phyloP scores from a whole-genome alignment of 2,888 invertebrate genomes.

The Drosophila lacicola region DNA sequence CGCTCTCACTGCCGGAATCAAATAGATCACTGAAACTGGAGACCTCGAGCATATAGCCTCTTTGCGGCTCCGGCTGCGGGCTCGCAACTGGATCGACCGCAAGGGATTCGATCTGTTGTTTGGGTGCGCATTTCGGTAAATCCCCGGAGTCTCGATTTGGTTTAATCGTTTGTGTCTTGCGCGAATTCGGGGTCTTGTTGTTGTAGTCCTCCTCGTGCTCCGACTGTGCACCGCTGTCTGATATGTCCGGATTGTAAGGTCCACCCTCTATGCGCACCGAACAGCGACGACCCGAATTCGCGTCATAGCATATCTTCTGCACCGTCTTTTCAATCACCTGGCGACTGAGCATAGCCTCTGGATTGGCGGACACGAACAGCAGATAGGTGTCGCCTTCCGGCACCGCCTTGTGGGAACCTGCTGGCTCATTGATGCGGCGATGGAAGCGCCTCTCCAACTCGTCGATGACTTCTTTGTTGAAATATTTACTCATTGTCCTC shows the following conservation, averaged over 20 bases:
- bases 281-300: background rate
- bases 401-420: background rate
- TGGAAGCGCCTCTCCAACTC: background rate
- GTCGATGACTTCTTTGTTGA: background rate
- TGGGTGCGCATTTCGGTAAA: background rate
- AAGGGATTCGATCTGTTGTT: background rate
- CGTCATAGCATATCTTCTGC: background rate
- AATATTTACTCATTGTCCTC: slow-evolving; percentile 8
- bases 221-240: background rate
- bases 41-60: no score
- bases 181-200: no score
- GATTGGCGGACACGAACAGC: slow-evolving; percentile 1
- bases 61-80: background rate
- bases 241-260: background rate
- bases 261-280: background rate
- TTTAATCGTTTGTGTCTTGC: background rate
- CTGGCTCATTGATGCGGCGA: rapidly evolving
- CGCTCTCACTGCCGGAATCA: background rate
- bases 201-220: no score
- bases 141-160: background rate
- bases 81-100: background rate
- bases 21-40: background rate
- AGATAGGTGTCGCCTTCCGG: background rate
- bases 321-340: background rate
- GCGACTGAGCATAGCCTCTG: background rate